Conservation (phyloP, 2,797 vertebrate species). For the Pseudomugil gertrudae region DNA sequence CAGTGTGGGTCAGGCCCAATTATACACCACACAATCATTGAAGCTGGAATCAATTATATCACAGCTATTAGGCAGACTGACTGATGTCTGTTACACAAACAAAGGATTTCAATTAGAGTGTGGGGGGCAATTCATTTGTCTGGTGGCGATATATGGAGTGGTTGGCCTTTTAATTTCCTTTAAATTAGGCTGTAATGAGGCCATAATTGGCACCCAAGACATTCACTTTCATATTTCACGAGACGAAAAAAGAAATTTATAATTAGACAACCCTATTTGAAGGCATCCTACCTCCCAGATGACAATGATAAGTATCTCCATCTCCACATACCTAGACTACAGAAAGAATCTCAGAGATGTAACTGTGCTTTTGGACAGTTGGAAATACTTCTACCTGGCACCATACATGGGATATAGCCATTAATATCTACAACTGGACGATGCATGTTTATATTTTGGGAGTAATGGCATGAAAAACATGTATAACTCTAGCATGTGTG, state of each 20-base stretch:
- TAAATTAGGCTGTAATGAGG: slow-evolving; percentile 80
- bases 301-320: slow-evolving; percentile 69
- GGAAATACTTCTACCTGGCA: slow-evolving; percentile 39
- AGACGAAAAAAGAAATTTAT: slow-evolving; percentile 74
- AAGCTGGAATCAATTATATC: slow-evolving; percentile 81
- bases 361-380: slow-evolving; percentile 25
- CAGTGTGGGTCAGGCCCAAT: slow-evolving; percentile 74
- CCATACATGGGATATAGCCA: slow-evolving; percentile 32
- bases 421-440: slow-evolving; percentile 44
- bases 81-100: slow-evolving; percentile 81
- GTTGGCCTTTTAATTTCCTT: slow-evolving; percentile 82
- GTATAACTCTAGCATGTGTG: slow-evolving; percentile 53
- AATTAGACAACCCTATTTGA: slow-evolving; percentile 78
- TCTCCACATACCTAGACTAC: slow-evolving; percentile 54
- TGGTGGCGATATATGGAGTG: slow-evolving; percentile 75
- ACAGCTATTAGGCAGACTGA: slow-evolving; percentile 76
- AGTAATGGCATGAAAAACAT: slow-evolving; percentile 62
- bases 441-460: slow-evolving; percentile 52
- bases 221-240: slow-evolving; percentile 76
- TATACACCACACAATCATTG: slow-evolving; percentile 73
- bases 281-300: slow-evolving; percentile 74
- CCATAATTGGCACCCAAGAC: slow-evolving; percentile 74
- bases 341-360: slow-evolving; percentile 58
- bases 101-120: slow-evolving; percentile 79
- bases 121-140: slow-evolving; percentile 74